Evolutionary conservation across 2,113 vertebrate species (phyloP).

Genomic region (Cacatua alba): DNA sequence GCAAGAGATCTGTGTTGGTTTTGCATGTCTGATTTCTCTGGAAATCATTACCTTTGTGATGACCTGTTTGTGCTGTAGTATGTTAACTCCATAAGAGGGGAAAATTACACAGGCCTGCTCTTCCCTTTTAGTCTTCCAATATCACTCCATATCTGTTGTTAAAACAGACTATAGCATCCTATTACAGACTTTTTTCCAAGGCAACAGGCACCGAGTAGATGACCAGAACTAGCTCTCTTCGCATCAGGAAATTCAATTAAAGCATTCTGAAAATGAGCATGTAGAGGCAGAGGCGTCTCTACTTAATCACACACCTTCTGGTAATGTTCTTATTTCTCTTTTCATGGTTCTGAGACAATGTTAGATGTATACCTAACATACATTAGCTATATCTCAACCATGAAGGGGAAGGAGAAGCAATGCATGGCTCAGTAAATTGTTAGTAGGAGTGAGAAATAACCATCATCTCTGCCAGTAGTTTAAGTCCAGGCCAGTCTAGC

Average conservation of each 20-base stretch:
- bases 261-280: slow-evolving; percentile 56
- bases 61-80: slow-evolving; percentile 8
- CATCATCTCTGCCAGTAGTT: neutral
- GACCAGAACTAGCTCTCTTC: slow-evolving; percentile 57
- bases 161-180: slow-evolving; percentile 37
- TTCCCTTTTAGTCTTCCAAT: slow-evolving; percentile 26
- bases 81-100: neutral
- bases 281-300: neutral
- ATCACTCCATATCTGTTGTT: slow-evolving; percentile 17
- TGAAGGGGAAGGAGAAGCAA: neutral
- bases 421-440: neutral
- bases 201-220: slow-evolving; percentile 42
- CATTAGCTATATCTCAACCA: neutral
- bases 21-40: neutral
- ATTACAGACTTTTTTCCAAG: neutral
- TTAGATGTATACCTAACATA: neutral
- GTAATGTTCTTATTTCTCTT: neutral
- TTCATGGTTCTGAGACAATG: neutral
- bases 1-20: neutral
- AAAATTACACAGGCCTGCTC: slow-evolving; percentile 8
- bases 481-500: neutral
- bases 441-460: neutral
- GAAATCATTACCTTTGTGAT: neutral
- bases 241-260: slow-evolving; percentile 64
- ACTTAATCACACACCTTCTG: slow-evolving; percentile 36